These are phyloP conservation scores for Staurois parvus DNA, from an alignment of 2,797 vertebrate species.

Conservation along the genomic window DNA sequence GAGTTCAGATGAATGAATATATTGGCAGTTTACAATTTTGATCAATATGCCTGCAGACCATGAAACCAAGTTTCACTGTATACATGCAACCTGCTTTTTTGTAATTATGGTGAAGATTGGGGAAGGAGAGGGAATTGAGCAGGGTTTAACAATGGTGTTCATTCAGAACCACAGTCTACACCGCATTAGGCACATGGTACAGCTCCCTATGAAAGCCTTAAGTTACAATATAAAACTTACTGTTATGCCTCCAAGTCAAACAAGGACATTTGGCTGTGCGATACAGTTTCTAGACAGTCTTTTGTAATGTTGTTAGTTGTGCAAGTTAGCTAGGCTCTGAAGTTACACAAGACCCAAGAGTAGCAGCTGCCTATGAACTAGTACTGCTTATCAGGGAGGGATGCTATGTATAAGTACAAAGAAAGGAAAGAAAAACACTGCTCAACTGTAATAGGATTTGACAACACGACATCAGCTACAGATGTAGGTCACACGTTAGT, in stretches of 20 bases:
- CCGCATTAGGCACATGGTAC: constrained; percentile 22
- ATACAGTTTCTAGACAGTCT: background rate
- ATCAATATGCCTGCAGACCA: background rate
- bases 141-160: background rate
- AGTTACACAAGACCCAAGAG: background rate
- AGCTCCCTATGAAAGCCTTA: background rate
- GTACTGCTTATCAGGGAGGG: background rate
- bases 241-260: background rate
- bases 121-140: too few species aligned
- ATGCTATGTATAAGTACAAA: background rate
- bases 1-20: too few species aligned
- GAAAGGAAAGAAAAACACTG: background rate
- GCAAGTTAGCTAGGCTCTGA: background rate
- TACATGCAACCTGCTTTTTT: background rate
- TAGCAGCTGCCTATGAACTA: background rate
- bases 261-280: background rate
- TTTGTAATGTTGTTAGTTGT: background rate
- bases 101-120: background rate
- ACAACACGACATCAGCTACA: constrained; percentile 3
- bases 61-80: background rate
- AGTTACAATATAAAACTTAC: background rate
- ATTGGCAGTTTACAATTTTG: too few species aligned
- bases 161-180: constrained; percentile 12
- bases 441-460: background rate
- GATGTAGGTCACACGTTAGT: constrained; percentile 22